Evolutionary conservation across 53 echinoderm and acorn worm genomes (phyloP).

Genomic region (Paelopatides confundens): DNA sequence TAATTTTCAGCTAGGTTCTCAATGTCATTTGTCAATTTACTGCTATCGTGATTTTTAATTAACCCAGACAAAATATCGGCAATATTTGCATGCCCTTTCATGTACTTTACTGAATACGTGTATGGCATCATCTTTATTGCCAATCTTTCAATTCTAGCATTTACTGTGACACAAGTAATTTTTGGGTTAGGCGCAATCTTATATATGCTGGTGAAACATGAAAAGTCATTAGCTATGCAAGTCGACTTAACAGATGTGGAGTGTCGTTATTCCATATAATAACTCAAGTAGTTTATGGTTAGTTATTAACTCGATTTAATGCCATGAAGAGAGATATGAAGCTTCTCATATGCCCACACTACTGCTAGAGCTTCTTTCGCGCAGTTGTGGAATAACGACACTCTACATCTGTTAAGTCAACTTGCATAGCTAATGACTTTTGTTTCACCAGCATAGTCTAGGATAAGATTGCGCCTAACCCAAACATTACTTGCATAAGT

Average conservation of each 20-base stretch:
- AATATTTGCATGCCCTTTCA: constrained; percentile 10
- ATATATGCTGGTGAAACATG: constrained; percentile 16
- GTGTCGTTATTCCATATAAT: constrained; percentile 50
- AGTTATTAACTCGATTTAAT: constrained; percentile 35
- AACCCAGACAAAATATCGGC: constrained; percentile 36
- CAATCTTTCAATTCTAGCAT: constrained; percentile 54
- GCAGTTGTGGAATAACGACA: constrained; percentile 50
- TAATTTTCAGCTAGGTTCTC: too few relatives aligned
- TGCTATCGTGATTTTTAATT: neutral
- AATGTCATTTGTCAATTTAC: neutral
- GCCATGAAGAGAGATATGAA: constrained; percentile 2
- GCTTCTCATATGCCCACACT: constrained; percentile 52
- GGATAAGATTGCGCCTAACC: constrained; percentile 34
- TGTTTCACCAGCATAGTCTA: constrained; percentile 6
- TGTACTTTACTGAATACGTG: neutral
- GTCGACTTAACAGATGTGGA: constrained; percentile 38
- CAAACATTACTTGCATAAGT: constrained; percentile 59
- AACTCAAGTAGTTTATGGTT: constrained; percentile 60
- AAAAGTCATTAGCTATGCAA: constrained; percentile 55
- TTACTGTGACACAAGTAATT: constrained; percentile 51
- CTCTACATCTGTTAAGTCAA: constrained; percentile 41
- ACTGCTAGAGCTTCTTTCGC: constrained; percentile 51
- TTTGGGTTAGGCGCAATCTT: constrained; percentile 39
- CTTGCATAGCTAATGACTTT: constrained; percentile 57
- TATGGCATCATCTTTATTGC: constrained; percentile 33